These are phyloP conservation scores for Busseola fusca DNA, from an alignment of 2,888 invertebrate genomes.

Conservation along the genomic window DNA sequence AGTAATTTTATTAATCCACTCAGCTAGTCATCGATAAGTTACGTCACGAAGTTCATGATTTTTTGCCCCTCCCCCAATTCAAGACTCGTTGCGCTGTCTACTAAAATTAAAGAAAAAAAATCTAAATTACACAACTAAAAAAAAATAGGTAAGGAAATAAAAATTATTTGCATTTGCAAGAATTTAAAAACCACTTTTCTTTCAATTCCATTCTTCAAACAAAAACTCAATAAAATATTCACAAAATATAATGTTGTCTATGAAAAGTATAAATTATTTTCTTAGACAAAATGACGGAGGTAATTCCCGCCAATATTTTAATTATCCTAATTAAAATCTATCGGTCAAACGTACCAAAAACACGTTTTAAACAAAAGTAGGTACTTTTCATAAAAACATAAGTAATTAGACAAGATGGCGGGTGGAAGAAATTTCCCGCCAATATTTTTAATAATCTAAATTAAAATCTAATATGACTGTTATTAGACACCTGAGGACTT, in stretches of 20 bases:
- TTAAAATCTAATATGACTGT: slow-evolving; percentile 23
- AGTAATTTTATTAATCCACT: no score
- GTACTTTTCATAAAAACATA: slow-evolving; percentile 1
- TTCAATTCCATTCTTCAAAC: neutral
- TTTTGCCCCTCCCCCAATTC: no score
- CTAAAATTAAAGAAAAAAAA: no score
- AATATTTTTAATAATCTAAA: slow-evolving; percentile 19
- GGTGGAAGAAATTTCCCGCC: neutral
- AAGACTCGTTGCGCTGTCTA: no score
- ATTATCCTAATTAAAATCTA: slow-evolving; percentile 2
- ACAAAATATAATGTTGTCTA: neutral
- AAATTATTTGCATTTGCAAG: neutral
- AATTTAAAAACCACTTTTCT: neutral
- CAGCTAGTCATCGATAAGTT: no score
- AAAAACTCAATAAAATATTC: neutral
- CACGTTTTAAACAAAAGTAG: neutral
- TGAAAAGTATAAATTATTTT: neutral
- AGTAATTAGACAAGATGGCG: neutral
- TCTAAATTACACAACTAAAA: no score
- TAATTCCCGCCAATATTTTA: neutral
- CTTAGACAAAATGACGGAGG: neutral
- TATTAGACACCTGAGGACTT: slow-evolving; percentile 10
- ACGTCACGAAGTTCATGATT: no score
- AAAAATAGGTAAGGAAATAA: no score
- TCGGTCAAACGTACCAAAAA: no score